These are phyloP conservation scores for Cephus nigrinus DNA, from an alignment of 2,888 invertebrate genomes.

Conservation along the genomic window DNA sequence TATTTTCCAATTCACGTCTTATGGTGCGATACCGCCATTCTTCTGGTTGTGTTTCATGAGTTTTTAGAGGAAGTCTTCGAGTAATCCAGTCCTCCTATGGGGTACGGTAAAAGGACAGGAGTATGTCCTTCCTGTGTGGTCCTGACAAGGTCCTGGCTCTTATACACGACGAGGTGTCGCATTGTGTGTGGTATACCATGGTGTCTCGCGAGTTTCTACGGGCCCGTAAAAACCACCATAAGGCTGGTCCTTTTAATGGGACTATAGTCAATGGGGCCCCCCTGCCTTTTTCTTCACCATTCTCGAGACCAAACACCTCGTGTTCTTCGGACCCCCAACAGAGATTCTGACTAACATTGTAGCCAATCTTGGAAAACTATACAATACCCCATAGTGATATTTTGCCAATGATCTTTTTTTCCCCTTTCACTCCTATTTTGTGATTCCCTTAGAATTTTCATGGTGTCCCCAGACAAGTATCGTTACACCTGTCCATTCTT, in stretches of 20 bases:
- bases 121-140: conserved; percentile 63
- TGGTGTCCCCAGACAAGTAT: not conserved
- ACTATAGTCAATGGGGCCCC: not conserved
- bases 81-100: not conserved
- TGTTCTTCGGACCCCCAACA: not conserved
- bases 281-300: not conserved
- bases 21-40: not conserved
- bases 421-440: not conserved
- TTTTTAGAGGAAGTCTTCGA: not conserved
- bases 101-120: not conserved
- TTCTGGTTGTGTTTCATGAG: not conserved
- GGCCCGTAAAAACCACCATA: conserved; percentile 11
- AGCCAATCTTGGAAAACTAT: not conserved
- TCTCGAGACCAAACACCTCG: not conserved
- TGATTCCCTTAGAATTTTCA: not conserved
- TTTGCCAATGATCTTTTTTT: not conserved
- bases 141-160: conserved; percentile 41
- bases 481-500: no score
- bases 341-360: not conserved
- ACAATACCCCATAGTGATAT: not conserved
- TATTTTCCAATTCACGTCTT: not conserved
- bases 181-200: conserved; percentile 62
- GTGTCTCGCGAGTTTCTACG: conserved; percentile 1
- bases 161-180: conserved; percentile 62
- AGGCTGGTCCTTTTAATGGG: not conserved